Percentiles rank a stretch among this genome's conserved stretches.
Evolutionary conservation across 2,888 invertebrate genomes (phyloP).

Genomic region (Drosophila helvetica): DNA sequence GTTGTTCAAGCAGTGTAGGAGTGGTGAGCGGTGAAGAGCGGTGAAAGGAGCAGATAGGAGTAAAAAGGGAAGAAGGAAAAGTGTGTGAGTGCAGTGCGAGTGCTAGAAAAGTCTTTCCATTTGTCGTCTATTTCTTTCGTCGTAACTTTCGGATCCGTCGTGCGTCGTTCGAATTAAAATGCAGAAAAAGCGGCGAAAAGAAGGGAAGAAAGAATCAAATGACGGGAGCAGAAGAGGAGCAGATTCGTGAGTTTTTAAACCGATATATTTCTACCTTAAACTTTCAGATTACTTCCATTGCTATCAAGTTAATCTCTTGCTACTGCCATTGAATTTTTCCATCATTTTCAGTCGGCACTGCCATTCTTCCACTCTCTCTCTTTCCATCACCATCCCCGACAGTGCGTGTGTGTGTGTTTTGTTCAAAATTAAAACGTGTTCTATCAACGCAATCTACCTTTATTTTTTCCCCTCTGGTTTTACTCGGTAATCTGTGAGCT

Average conservation of each 20-base stretch:
- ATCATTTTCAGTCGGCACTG: neutral
- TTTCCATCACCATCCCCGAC: neutral
- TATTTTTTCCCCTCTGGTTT: constrained; percentile 23
- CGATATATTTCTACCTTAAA: neutral
- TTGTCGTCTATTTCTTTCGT: neutral
- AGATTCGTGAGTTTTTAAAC: neutral
- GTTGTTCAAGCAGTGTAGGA: no score
- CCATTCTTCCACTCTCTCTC: constrained; percentile 2
- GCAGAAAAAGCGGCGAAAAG: neutral
- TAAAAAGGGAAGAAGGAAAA: no score
- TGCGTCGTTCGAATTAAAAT: neutral
- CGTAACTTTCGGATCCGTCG: neutral
- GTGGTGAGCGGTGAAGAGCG: no score
- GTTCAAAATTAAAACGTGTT: constrained; percentile 82
- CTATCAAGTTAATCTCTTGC: constrained; percentile 1
- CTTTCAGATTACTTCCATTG: neutral
- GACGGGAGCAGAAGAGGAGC: neutral
- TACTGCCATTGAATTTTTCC: constrained; percentile 1
- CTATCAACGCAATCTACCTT: constrained; percentile 80
- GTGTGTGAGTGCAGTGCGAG: no score
- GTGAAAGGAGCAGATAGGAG: no score
- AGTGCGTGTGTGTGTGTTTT: constrained; percentile 34
- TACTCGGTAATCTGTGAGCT: constrained; percentile 50
- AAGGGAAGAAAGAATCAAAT: neutral
- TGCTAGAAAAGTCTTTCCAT: neutral